phyloP scores from a whole-genome alignment of 2,888 invertebrate genomes.

The Horisme vitalbata region DNA sequence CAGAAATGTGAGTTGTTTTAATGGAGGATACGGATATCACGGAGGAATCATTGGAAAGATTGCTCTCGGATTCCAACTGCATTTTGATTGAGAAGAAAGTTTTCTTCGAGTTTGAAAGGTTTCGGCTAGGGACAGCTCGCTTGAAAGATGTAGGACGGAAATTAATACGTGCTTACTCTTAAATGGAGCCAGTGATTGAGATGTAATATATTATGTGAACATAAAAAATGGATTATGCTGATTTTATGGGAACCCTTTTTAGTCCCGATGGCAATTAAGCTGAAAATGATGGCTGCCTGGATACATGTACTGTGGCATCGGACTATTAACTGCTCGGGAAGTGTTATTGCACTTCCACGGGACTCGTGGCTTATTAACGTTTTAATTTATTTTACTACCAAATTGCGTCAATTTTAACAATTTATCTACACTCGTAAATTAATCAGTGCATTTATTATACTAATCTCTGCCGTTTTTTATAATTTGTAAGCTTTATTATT shows the following conservation, averaged over 20 bases:
- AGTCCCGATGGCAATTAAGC: neutral
- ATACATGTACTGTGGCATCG: constrained; percentile 1
- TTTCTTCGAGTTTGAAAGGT: constrained; percentile 8
- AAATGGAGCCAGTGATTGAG: constrained; percentile 10
- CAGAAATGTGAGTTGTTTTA: constrained; percentile 14
- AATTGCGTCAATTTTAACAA: neutral
- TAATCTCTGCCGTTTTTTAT: constrained; percentile 1
- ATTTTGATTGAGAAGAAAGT: neutral
- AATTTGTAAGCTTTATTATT: too few species aligned
- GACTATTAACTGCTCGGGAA: constrained; percentile 6
- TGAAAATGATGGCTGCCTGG: neutral
- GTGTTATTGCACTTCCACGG: constrained; percentile 7
- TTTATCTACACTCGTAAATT: constrained; percentile 1
- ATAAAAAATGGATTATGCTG: too few species aligned
- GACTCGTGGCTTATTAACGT: constrained; percentile 13
- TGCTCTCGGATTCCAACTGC: neutral
- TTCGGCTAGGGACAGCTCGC: constrained; percentile 3
- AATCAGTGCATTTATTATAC: constrained; percentile 7
- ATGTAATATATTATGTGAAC: neutral
- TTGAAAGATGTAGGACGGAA: neutral
- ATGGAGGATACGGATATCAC: constrained; percentile 1
- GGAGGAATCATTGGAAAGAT: neutral
- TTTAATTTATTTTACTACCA: constrained; percentile 6
- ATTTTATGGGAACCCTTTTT: neutral
- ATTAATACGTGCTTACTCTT: neutral